Percentiles rank a stretch among this genome's conserved stretches.
phyloP scores from a whole-genome alignment of 2,113 vertebrate genomes.

The Grallaria varia region DNA sequence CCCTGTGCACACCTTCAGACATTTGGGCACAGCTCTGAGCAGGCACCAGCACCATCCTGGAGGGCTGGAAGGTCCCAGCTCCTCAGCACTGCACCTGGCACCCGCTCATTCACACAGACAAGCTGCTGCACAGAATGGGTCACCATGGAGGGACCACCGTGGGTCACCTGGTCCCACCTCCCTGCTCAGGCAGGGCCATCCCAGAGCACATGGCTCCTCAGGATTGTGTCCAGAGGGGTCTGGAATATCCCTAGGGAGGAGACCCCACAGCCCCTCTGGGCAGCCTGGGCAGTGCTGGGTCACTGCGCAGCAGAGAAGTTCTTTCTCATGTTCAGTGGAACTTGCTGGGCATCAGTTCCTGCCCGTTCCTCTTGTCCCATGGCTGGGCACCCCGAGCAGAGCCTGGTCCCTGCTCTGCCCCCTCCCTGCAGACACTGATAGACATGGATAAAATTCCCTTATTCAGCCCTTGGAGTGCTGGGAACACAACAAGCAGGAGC shows the following conservation, averaged over 20 bases:
- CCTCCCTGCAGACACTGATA: background rate
- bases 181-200: background rate
- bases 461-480: background rate
- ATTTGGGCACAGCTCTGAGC: background rate
- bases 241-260: background rate
- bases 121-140: background rate
- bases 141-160: background rate
- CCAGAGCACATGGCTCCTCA: background rate
- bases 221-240: background rate
- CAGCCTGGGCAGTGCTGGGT: background rate
- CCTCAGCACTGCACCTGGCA: background rate
- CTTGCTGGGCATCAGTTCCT: background rate
- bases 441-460: background rate
- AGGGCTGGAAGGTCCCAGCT: background rate
- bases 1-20: background rate
- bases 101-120: background rate
- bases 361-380: rapidly evolving
- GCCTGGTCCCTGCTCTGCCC: background rate
- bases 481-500: background rate
- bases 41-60: background rate
- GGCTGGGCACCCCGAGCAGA: background rate
- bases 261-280: background rate
- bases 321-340: background rate
- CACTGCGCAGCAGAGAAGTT: background rate
- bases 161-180: background rate